Evolutionary conservation across 2,888 invertebrate genomes (phyloP), one percentile per base, ranked within the genome.

Genomic region (Ganaspis brasiliensis): DNA sequence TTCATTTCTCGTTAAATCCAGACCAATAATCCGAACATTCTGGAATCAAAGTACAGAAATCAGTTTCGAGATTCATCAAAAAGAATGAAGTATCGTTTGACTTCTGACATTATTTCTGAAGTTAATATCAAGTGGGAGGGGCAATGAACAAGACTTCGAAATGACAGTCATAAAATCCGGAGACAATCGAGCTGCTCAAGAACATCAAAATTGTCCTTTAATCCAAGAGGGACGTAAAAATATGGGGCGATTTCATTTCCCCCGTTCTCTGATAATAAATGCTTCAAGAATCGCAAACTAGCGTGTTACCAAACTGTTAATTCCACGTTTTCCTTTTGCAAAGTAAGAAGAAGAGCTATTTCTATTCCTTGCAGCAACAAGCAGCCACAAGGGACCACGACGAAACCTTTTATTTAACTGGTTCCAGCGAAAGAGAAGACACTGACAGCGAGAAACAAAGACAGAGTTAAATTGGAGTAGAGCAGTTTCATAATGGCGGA

Each of bases 221-320:
- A 74, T 74, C 55, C 55, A 52, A 40, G 61, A 40, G 67, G 45
- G 67, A 67, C 40, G 67, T 45, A 67, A 45, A 67, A 67, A 52
- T n/a, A 67, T 45, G 21, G 61, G 72, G 59, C 75, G 70, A 61
- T 40, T 76, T 37, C 55, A 61, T 63, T 31, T 40, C 59, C 72
- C 49, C 67, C 70, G 37, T 19, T 37, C 24, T 31, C 57, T 59
- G 59, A 40, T 59, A 14, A 56, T 10, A 78, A 79, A 76, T 63
- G 73, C 72, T 71, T 19, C 74, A 35, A 45, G 72, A 77, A 45
- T 73, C 75, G 77, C 82, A 76, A 79, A 79, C 76, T 82, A 77
- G 84, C 84, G 82, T 84, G 82, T 81, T 79, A 24, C 73, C 76
- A 81, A 84, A 82, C 81, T 81, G 79, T 82, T 82, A 82, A 80